Evolutionary conservation across 2,888 invertebrate genomes (phyloP), one percentile per base, ranked within the genome.

Genomic region (Clunio marinus): DNA sequence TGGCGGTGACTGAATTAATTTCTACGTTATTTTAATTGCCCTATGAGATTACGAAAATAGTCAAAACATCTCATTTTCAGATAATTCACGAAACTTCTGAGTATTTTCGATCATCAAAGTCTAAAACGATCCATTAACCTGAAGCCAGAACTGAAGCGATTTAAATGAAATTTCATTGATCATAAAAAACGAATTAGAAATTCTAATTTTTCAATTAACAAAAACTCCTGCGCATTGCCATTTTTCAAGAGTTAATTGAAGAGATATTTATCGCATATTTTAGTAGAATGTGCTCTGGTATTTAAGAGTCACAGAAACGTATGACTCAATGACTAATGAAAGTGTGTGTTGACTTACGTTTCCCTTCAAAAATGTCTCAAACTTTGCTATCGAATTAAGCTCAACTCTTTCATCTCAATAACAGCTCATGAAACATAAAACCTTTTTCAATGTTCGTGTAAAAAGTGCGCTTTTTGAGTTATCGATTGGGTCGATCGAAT

Each of bases 341-440:
- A 41, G 5, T 7, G n/a, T 15, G 41, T 41, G 41, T 41, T 41
- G 2, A 3, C n/a, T n/a, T n/a, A n/a, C n/a, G n/a, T n/a, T n/a
- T 41, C 15, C 41, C 41, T 41, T n/a, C n/a, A 41, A 15, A 41
- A 41, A 41, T 5, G 15, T 10, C 41, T 41, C 15, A 41, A 32
- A 41, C 41, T 10, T 15, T n/a, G 41, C 10, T n/a, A 41, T 41
- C 41, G 41, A 41, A n/a, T 15, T 15, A 15, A 10, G 41, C 41
- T 4, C 4, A 41, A 41, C 10, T 41, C n/a, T 41, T 41, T n/a
- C 41, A 41, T 41, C 41, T 41, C 41, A 41, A 2, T 41, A n/a
- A 41, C n/a, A n/a, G n/a, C 41, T 41, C 41, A 15, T 41, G 41
- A 41, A 41, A 41, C 41, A 41, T 41, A 41, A 41, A 41, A 41